These are phyloP conservation scores for Standfussiana lucernea DNA, from an alignment of 2,888 invertebrate species.

Conservation along the genomic window DNA sequence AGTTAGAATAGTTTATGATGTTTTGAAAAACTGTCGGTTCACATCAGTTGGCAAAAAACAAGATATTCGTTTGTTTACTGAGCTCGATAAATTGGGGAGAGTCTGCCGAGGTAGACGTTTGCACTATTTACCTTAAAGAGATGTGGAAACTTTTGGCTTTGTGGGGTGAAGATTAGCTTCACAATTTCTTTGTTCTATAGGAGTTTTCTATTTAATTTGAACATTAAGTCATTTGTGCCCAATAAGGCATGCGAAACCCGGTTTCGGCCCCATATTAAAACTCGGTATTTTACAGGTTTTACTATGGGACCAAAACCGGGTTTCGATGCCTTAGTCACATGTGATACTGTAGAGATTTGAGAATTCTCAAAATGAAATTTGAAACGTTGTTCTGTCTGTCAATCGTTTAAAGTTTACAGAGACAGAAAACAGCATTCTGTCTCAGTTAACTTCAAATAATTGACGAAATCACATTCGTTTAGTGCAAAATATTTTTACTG, in stretches of 20 bases:
- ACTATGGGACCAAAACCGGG: no score
- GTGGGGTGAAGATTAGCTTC: neutral
- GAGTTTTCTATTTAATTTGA: neutral
- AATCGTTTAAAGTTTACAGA: neutral
- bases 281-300: no score
- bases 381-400: neutral
- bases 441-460: no score
- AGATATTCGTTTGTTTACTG: slow-evolving; percentile 34
- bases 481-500: no score
- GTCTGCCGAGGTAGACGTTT: slow-evolving; percentile 18
- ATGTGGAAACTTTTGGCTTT: slow-evolving; percentile 10
- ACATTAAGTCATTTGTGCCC: neutral
- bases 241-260: no score
- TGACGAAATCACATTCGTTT: no score
- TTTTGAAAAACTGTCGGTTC: slow-evolving; percentile 44
- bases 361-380: neutral
- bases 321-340: no score
- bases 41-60: slow-evolving; percentile 46
- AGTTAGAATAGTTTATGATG: slow-evolving; percentile 50
- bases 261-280: no score
- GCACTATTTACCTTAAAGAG: neutral
- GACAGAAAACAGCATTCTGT: neutral
- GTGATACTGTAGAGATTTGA: neutral
- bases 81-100: slow-evolving; percentile 39
- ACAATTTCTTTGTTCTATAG: neutral